Evolutionary conservation across 2,888 invertebrate genomes (phyloP).

Genomic region (Polyommatus icarus): DNA sequence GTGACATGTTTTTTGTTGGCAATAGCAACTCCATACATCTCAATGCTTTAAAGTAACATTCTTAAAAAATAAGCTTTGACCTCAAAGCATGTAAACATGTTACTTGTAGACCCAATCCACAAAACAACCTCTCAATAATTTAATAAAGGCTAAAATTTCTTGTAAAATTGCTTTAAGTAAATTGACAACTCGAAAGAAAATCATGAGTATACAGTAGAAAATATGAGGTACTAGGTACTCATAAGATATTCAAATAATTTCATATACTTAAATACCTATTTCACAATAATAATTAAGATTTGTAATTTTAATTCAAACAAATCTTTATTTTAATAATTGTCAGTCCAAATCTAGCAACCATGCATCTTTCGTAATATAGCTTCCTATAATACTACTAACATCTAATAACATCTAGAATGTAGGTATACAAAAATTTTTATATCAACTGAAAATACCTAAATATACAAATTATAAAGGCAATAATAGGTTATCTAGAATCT

Average conservation of each 20-base stretch:
- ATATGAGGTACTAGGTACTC: not conserved
- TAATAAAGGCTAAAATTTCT: not conserved
- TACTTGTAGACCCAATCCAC: not conserved
- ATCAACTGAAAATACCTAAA: too few relatives aligned
- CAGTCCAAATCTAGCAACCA: not conserved
- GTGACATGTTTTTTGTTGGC: too few relatives aligned
- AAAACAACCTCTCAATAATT: not conserved
- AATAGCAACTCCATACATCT: too few relatives aligned
- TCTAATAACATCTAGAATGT: not conserved
- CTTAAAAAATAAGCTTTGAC: not conserved
- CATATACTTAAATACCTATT: not conserved
- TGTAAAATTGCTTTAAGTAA: not conserved
- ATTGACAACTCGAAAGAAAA: not conserved
- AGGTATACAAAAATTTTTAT: not conserved
- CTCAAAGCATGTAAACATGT: not conserved
- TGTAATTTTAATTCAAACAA: not conserved
- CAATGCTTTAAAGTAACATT: too few relatives aligned
- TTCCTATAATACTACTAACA: not conserved
- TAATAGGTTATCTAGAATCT: too few relatives aligned
- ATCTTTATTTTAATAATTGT: not conserved
- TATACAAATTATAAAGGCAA: too few relatives aligned
- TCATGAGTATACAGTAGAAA: not conserved
- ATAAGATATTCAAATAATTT: too few relatives aligned
- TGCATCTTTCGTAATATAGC: not conserved
- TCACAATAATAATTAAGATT: not conserved